Conservation (phyloP, 2,113 vertebrate species). For the Todiramphus saurophagus region DNA sequence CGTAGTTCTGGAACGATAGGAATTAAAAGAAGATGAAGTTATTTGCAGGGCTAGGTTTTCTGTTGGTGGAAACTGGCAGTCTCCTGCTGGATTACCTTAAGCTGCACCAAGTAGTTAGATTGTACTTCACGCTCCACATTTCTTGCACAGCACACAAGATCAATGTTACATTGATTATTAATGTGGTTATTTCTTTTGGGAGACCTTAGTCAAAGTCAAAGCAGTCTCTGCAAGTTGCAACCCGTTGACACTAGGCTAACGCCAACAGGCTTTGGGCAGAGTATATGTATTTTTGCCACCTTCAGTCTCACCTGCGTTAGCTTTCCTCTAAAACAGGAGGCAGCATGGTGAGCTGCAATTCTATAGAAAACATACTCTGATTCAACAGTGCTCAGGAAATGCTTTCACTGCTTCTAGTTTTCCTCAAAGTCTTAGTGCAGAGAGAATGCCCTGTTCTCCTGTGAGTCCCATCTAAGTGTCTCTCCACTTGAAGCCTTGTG, state of each 20-base stretch:
- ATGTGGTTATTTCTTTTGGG: background rate
- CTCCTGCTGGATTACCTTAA: background rate
- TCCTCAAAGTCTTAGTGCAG: background rate
- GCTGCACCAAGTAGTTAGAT: background rate
- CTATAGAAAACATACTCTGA: background rate
- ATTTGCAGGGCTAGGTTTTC: background rate
- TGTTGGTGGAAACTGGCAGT: background rate
- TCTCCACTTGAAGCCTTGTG: background rate
- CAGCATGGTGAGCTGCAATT: background rate
- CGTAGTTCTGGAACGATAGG: background rate
- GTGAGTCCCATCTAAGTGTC: accelerated
- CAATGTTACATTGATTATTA: background rate
- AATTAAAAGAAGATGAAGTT: background rate
- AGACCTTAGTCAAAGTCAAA: background rate
- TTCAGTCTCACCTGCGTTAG: background rate
- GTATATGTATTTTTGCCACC: background rate
- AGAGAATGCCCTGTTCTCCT: background rate
- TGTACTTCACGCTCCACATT: background rate
- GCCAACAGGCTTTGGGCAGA: background rate
- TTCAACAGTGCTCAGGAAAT: background rate
- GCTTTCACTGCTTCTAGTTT: background rate
- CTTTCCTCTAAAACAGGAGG: background rate
- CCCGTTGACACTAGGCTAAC: background rate
- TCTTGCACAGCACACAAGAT: background rate
- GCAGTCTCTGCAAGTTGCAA: background rate